phyloP scores from a whole-genome alignment of 2,113 vertebrate genomes.

The Misgurnus anguillicaudatus region DNA sequence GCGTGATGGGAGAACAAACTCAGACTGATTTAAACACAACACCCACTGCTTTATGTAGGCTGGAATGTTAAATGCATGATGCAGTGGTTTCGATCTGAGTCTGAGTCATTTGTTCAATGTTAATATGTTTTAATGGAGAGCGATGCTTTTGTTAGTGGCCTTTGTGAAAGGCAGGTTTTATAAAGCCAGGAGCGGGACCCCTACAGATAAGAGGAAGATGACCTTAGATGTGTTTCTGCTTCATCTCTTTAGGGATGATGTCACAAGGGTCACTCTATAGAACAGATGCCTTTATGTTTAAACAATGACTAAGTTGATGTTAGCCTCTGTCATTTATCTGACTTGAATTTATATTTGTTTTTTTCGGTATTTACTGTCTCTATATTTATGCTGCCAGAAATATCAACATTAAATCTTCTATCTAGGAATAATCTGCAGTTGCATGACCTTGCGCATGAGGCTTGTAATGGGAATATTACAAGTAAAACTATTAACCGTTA shows the following conservation, averaged over 20 bases:
- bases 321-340: no score
- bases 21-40: conserved; percentile 27
- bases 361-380: no score
- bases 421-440: no score
- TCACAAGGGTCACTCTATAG: background rate
- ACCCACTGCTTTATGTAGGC: conserved; percentile 36
- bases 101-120: conserved; percentile 39
- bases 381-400: no score
- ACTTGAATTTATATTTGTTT: no score
- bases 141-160: conserved; percentile 59
- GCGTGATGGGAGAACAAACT: conserved; percentile 59
- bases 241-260: background rate
- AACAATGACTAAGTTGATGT: no score
- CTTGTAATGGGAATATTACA: no score
- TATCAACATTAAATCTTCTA: no score
- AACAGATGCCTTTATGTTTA: no score
- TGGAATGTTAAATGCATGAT: conserved; percentile 31
- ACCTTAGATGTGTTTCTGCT: conserved; percentile 55
- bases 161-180: conserved; percentile 68
- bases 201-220: conserved; percentile 54
- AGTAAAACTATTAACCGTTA: no score
- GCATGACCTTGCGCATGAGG: no score
- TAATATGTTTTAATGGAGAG: conserved; percentile 55
- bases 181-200: conserved; percentile 61
- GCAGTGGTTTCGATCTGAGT: conserved; percentile 29